phyloP scores from a whole-genome alignment of 1,140 invertebrate species.

The Limonius californicus region DNA sequence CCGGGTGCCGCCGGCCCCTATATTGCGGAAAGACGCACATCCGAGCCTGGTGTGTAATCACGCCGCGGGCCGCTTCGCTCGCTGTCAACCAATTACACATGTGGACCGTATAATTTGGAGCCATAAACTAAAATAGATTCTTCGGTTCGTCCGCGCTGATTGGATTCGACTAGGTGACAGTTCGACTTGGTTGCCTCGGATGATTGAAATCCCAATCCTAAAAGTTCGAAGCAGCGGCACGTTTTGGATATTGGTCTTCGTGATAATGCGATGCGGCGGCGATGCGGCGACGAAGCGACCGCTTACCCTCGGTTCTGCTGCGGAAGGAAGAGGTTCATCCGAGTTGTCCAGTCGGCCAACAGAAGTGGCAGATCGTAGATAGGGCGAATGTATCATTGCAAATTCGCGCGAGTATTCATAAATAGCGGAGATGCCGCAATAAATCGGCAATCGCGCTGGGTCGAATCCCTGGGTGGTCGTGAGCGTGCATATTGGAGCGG shows the following conservation, averaged over 20 bases:
- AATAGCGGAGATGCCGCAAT: constrained; percentile 29
- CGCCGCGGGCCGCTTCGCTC: constrained; percentile 30
- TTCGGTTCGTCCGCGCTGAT: constrained; percentile 27
- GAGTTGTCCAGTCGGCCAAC: no score
- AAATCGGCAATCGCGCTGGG: constrained; percentile 26
- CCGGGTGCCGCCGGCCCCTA: constrained; percentile 29
- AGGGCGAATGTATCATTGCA: constrained; percentile 12
- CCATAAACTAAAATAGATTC: constrained; percentile 41
- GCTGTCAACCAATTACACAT: constrained; percentile 37
- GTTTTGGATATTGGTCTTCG: no score
- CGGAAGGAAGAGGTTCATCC: no score
- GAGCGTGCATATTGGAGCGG: constrained; percentile 16
- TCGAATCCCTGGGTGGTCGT: constrained; percentile 24
- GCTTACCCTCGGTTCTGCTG: not conserved
- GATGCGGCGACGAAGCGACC: no score
- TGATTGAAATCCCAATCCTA: constrained; percentile 27
- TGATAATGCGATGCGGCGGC: no score
- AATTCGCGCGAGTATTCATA: constrained; percentile 25
- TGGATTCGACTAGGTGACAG: constrained; percentile 31
- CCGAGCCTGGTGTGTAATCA: constrained; percentile 35
- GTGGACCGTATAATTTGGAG: constrained; percentile 41
- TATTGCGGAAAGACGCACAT: constrained; percentile 30
- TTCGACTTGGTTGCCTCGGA: constrained; percentile 16
- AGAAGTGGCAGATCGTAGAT: no score
- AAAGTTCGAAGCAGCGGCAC: not conserved